These are phyloP conservation scores for Nomia melanderi DNA, from an alignment of 1,140 invertebrate species.

Conservation along the genomic window DNA sequence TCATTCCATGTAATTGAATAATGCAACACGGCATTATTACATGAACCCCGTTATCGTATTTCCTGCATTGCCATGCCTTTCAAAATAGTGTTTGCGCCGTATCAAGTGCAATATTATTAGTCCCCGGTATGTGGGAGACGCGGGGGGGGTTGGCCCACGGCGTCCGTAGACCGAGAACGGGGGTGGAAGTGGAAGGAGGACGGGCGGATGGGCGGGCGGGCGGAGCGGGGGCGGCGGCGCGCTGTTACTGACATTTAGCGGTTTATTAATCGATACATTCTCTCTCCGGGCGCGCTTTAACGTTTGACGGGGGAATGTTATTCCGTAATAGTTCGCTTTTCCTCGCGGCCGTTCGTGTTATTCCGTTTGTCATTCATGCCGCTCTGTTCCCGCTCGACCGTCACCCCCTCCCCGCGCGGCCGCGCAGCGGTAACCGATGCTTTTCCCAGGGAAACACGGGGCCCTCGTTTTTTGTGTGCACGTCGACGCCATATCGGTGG, in stretches of 20 bases:
- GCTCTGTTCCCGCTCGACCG: not conserved
- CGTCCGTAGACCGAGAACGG: no score
- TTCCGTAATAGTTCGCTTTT: constrained; percentile 17
- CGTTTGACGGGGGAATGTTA: constrained; percentile 39
- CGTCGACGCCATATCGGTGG: not conserved
- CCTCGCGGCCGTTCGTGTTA: constrained; percentile 5
- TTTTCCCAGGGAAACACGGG: not conserved
- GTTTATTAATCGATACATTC: constrained; percentile 53
- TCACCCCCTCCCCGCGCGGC: no score
- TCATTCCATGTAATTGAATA: constrained; percentile 27
- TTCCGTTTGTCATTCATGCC: constrained; percentile 29
- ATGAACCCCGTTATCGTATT: constrained; percentile 36
- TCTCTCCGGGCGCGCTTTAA: constrained; percentile 26
- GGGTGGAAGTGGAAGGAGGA: not conserved
- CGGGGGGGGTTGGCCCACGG: not conserved
- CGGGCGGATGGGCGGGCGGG: no score
- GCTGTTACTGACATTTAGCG: constrained; percentile 51
- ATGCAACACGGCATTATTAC: constrained; percentile 45
- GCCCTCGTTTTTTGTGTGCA: not conserved
- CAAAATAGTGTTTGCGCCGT: constrained; percentile 31
- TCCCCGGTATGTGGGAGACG: not conserved
- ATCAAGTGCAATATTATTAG: constrained; percentile 44
- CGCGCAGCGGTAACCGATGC: no score
- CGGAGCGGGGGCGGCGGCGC: not conserved
- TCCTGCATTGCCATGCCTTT: constrained; percentile 38